Conservation (phyloP, 1,140 invertebrate species). For the Drosophila pruinosa region DNA sequence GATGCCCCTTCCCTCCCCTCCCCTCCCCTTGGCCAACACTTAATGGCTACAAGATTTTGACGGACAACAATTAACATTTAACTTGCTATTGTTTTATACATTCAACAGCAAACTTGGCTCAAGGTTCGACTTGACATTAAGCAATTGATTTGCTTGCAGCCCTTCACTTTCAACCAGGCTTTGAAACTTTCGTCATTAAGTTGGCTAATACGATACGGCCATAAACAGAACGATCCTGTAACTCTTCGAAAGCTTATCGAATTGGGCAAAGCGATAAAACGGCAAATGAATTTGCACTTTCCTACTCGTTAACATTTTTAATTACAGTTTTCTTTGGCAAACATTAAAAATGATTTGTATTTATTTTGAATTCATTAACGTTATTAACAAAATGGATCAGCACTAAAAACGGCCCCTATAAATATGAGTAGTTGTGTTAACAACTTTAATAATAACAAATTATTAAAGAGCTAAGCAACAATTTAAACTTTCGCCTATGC, state of each 20-base stretch:
- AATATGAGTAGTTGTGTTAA: too few species aligned
- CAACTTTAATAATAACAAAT: background rate
- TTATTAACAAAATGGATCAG: too few species aligned
- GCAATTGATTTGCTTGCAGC: constrained; percentile 5
- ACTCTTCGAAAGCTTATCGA: background rate
- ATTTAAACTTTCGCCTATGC: background rate
- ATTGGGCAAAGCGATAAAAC: background rate
- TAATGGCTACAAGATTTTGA: constrained; percentile 12
- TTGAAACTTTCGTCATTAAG: constrained; percentile 25
- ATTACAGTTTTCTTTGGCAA: too few species aligned
- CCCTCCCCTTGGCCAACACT: background rate
- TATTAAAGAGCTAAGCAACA: background rate
- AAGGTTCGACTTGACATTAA: constrained; percentile 10
- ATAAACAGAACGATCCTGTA: background rate
- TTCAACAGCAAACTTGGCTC: background rate
- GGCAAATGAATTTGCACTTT: too few species aligned
- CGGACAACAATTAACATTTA: constrained; percentile 44
- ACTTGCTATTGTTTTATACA: constrained; percentile 22
- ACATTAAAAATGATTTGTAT: too few species aligned
- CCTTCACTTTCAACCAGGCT: constrained; percentile 22
- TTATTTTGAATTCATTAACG: too few species aligned
- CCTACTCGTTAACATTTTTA: too few species aligned
- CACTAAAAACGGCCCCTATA: too few species aligned
- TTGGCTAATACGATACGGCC: background rate
- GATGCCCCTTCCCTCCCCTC: background rate